These are phyloP conservation scores for Diarsia mendica DNA, from an alignment of 2,888 invertebrate genomes.

Conservation along the genomic window DNA sequence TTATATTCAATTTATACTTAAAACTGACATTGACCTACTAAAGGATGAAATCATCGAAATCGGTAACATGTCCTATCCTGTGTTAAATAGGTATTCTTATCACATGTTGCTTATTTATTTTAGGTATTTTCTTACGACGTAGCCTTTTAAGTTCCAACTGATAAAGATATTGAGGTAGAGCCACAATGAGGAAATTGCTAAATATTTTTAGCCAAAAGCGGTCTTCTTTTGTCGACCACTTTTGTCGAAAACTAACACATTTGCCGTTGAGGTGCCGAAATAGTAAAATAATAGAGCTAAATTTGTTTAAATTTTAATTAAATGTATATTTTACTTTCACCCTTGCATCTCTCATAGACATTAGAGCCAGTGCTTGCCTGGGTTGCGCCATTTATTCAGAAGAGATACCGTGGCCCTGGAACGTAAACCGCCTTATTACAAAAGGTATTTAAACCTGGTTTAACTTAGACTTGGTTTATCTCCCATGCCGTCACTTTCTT, in stretches of 20 bases:
- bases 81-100: slow-evolving; percentile 40
- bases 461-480: too few relatives aligned
- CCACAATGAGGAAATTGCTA: neutral
- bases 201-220: neutral
- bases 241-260: neutral
- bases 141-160: slow-evolving; percentile 29
- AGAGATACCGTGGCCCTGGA: too few relatives aligned
- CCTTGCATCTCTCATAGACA: neutral
- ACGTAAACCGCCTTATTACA: too few relatives aligned
- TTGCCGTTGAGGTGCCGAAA: too few relatives aligned
- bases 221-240: too few relatives aligned
- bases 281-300: too few relatives aligned
- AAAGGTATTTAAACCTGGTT: too few relatives aligned
- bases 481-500: too few relatives aligned
- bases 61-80: neutral
- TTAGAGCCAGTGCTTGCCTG: too few relatives aligned
- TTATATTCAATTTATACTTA: slow-evolving; percentile 21
- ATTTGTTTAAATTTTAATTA: too few relatives aligned
- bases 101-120: slow-evolving; percentile 22
- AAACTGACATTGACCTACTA: slow-evolving; percentile 42
- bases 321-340: too few relatives aligned
- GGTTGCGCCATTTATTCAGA: too few relatives aligned
- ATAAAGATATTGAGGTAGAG: neutral
- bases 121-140: neutral
- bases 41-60: slow-evolving; percentile 15